These are phyloP conservation scores for Hypomecis punctinalis DNA, from an alignment of 2,888 invertebrate genomes.

Conservation along the genomic window DNA sequence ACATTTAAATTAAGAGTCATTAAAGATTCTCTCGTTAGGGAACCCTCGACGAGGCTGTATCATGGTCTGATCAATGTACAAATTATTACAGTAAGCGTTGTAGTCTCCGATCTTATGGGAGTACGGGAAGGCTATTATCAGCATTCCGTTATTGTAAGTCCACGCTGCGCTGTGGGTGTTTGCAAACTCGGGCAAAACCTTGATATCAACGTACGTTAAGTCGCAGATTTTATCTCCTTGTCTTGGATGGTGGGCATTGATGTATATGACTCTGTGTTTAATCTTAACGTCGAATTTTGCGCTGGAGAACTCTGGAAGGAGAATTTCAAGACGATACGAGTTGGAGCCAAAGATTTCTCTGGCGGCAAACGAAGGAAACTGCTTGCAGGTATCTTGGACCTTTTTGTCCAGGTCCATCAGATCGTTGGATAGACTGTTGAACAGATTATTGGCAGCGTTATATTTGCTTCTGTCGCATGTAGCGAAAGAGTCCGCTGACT, in stretches of 20 bases:
- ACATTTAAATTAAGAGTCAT: conserved; percentile 1
- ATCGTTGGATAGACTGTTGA: conserved; percentile 34
- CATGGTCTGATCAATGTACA: conserved; percentile 28
- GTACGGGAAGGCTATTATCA: conserved; percentile 30
- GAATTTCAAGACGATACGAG: conserved; percentile 27
- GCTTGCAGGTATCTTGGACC: conserved; percentile 37
- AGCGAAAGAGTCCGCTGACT: conserved; percentile 20
- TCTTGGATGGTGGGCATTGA: conserved; percentile 25
- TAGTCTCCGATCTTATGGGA: conserved; percentile 19
- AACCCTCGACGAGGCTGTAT: conserved; percentile 24
- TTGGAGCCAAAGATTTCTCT: conserved; percentile 27
- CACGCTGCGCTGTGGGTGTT: conserved; percentile 25
- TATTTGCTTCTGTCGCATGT: conserved; percentile 24
- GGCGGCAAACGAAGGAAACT: conserved; percentile 30
- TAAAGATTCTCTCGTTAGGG: conserved; percentile 27
- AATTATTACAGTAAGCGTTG: conserved; percentile 11
- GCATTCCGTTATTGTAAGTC: conserved; percentile 20
- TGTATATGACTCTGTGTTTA: conserved; percentile 34
- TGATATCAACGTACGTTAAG: conserved; percentile 34
- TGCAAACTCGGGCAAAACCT: conserved; percentile 35
- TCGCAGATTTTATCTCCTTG: conserved; percentile 25
- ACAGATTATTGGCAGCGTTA: conserved; percentile 27
- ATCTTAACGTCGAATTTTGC: conserved; percentile 28
- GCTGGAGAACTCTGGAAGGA: conserved; percentile 5
- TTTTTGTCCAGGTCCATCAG: conserved; percentile 35